These are phyloP conservation scores for Varanus salvator DNA, from an alignment of 2,113 vertebrate species.

Conservation along the genomic window DNA sequence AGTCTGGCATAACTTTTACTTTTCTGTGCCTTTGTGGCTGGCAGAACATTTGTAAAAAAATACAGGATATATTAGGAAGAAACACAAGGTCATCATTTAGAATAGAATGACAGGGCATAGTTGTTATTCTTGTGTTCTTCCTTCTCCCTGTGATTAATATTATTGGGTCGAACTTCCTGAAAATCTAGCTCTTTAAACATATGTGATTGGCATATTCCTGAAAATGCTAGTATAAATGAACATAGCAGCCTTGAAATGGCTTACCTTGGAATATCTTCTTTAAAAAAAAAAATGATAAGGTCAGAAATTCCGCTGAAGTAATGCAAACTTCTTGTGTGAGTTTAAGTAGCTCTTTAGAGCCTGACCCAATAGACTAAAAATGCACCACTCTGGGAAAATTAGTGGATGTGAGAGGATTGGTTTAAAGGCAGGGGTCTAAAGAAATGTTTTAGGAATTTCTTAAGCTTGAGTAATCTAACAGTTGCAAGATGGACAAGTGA, in stretches of 20 bases:
- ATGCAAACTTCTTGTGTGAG: background rate
- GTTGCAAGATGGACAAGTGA: background rate
- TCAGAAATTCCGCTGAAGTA: background rate
- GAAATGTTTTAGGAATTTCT: background rate
- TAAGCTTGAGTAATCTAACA: background rate
- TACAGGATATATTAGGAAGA: background rate
- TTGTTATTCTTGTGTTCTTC: background rate
- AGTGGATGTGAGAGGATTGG: background rate
- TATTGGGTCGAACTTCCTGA: background rate
- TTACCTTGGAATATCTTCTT: background rate
- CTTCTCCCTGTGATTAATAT: background rate
- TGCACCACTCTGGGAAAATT: background rate
- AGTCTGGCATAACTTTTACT: slow-evolving; percentile 51
- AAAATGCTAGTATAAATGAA: background rate
- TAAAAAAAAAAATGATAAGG: background rate
- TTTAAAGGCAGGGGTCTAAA: background rate
- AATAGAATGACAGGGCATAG: background rate
- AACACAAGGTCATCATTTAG: background rate
- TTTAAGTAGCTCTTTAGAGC: background rate
- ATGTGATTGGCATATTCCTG: slow-evolving; percentile 3
- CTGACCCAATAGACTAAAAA: background rate
- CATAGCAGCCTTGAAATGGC: background rate
- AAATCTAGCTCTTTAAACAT: background rate
- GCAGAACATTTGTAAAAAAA: slow-evolving; percentile 61
- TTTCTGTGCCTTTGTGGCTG: slow-evolving; percentile 53